phyloP scores from a whole-genome alignment of 2,113 vertebrate genomes.

The Haplochromis burtoni region DNA sequence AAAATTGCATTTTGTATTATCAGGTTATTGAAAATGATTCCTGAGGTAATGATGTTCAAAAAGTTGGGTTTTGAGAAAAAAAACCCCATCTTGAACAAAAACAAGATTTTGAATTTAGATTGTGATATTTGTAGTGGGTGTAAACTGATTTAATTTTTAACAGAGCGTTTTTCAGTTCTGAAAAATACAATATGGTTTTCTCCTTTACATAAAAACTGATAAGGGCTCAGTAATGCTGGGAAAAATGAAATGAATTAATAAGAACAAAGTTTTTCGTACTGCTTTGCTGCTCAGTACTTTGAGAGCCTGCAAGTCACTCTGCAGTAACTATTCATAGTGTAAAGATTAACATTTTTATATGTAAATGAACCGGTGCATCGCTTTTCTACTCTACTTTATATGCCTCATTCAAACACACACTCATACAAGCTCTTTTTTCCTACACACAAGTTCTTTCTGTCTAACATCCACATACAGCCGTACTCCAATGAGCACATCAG shows the following conservation, averaged over 20 bases:
- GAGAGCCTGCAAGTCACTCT: fast-evolving
- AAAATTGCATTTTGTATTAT: background rate
- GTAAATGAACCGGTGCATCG: fast-evolving
- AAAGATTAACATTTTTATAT: background rate
- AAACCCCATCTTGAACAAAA: fast-evolving
- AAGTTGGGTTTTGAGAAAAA: background rate
- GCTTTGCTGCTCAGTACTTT: background rate
- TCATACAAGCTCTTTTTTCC: background rate
- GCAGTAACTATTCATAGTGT: background rate
- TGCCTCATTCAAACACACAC: background rate
- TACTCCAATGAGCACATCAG: background rate
- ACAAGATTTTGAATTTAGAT: background rate
- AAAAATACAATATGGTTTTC: background rate
- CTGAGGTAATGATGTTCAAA: background rate
- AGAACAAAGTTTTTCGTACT: background rate
- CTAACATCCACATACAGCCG: background rate
- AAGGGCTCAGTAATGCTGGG: background rate
- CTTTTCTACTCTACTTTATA: background rate
- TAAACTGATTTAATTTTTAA: background rate
- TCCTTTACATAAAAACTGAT: background rate
- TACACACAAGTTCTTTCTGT: background rate
- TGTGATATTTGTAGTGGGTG: background rate
- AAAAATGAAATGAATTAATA: background rate
- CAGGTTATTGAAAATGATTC: background rate
- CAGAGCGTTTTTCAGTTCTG: background rate